phyloP scores from a whole-genome alignment of 1,140 invertebrate genomes.

The Helicoverpa armigera region DNA sequence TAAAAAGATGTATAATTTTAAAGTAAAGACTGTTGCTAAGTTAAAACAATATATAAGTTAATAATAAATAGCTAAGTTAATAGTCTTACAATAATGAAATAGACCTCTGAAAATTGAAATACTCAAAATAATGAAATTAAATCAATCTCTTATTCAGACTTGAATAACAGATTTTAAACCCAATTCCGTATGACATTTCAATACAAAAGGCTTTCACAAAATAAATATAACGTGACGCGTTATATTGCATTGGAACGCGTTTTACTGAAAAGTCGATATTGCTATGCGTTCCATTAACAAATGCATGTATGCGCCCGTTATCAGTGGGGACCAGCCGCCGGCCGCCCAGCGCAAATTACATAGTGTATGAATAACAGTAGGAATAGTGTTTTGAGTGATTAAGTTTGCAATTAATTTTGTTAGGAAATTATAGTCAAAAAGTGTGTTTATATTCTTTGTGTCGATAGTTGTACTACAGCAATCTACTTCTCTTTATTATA shows the following conservation, averaged over 20 bases:
- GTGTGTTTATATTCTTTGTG: too few relatives aligned
- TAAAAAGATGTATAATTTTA: too few relatives aligned
- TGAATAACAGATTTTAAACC: background rate
- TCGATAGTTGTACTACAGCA: too few relatives aligned
- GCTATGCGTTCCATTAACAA: conserved; percentile 48
- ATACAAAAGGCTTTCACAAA: conserved; percentile 17
- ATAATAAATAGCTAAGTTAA: too few relatives aligned
- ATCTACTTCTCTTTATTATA: too few relatives aligned
- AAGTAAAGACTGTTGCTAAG: too few relatives aligned
- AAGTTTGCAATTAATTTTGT: background rate
- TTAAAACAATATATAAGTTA: too few relatives aligned
- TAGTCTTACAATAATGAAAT: too few relatives aligned
- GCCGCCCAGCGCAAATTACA: conserved; percentile 17
- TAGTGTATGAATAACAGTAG: conserved; percentile 19
- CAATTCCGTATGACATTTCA: conserved; percentile 25
- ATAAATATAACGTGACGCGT: conserved; percentile 41
- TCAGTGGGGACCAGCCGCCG: conserved; percentile 33
- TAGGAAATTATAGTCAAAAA: background rate
- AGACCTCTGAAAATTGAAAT: too few relatives aligned
- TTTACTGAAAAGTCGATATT: conserved; percentile 46
- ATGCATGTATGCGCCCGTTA: conserved; percentile 46
- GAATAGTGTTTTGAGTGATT: background rate
- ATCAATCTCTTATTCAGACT: background rate
- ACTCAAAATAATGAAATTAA: background rate
- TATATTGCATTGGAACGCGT: conserved; percentile 32